A percentile compares a stretch with the other conserved stretches of the same genome.
These are phyloP conservation scores for Loriculus beryllinus DNA, from an alignment of 2,797 vertebrate genomes.

Conservation along the genomic window DNA sequence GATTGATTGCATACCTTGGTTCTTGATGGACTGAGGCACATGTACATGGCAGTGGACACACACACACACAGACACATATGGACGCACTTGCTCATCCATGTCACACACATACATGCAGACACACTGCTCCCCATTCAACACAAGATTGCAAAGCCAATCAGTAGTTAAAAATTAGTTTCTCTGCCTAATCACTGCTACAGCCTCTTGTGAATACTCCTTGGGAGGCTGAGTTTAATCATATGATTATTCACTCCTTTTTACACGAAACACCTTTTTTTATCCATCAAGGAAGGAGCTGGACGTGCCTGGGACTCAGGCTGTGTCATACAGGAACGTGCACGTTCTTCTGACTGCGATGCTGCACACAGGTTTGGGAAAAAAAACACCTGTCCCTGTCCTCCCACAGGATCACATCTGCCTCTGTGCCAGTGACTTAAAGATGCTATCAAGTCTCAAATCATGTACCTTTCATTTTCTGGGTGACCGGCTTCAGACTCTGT, in stretches of 20 bases:
- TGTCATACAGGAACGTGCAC: not conserved
- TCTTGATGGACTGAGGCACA: not conserved
- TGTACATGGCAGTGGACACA: accelerated
- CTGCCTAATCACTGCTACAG: not conserved
- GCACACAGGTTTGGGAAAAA: not conserved
- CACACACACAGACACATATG: accelerated
- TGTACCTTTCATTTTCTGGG: not conserved
- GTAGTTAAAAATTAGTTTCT: not conserved
- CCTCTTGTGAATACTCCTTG: not conserved
- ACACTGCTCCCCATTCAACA: not conserved
- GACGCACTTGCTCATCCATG: not conserved
- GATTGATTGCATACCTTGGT: not conserved
- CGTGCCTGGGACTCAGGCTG: not conserved
- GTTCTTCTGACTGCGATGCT: not conserved
- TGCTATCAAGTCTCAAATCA: not conserved
- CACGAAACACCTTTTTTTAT: not conserved
- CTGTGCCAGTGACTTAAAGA: not conserved
- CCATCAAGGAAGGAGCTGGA: not conserved
- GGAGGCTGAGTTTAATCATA: not conserved
- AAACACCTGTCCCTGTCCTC: not conserved
- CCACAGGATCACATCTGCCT: not conserved
- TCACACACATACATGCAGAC: not conserved
- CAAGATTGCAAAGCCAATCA: not conserved
- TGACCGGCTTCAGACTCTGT: not conserved
- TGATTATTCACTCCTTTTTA: not conserved